Percentiles rank a stretch among this genome's conserved stretches.
phyloP scores from a whole-genome alignment of 1,140 invertebrate species.

The Anthonomus grandis region DNA sequence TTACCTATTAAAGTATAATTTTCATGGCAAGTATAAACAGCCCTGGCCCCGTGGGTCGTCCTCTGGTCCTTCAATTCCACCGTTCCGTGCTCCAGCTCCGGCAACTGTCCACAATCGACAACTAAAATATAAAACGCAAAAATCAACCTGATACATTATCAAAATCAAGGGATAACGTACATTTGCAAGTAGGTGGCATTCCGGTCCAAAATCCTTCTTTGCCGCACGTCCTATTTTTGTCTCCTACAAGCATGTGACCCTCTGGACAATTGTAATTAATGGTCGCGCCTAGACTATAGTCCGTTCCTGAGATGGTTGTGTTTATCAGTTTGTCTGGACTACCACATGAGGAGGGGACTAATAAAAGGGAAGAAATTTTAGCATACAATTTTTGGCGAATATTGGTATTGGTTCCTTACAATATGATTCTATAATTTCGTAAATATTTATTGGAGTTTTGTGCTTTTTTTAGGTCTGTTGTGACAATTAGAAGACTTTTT shows the following conservation, averaged over 20 bases:
- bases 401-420: too few relatives aligned
- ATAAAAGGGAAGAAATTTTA: too few relatives aligned
- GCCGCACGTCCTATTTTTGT: slow-evolving; percentile 64
- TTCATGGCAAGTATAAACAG: slow-evolving; percentile 72
- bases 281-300: slow-evolving; percentile 64
- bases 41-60: slow-evolving; percentile 75
- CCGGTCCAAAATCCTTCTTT: slow-evolving; percentile 78
- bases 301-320: slow-evolving; percentile 72
- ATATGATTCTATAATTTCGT: too few relatives aligned
- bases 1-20: slow-evolving; percentile 74
- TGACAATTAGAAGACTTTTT: too few relatives aligned
- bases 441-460: too few relatives aligned
- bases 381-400: too few relatives aligned
- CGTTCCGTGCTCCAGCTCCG: slow-evolving; percentile 68
- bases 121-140: too few relatives aligned
- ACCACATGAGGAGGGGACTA: slow-evolving; percentile 78
- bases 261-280: slow-evolving; percentile 79
- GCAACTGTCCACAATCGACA: slow-evolving; percentile 75
- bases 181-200: slow-evolving; percentile 76
- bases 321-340: slow-evolving; percentile 82
- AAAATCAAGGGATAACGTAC: slow-evolving; percentile 55
- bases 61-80: slow-evolving; percentile 64
- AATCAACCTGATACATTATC: too few relatives aligned
- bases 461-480: too few relatives aligned
- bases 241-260: slow-evolving; percentile 79